Percentiles rank a stretch among this genome's conserved stretches.
phyloP scores from a whole-genome alignment of 2,888 invertebrate species.

The Scaptomyza cyrtandrae region DNA sequence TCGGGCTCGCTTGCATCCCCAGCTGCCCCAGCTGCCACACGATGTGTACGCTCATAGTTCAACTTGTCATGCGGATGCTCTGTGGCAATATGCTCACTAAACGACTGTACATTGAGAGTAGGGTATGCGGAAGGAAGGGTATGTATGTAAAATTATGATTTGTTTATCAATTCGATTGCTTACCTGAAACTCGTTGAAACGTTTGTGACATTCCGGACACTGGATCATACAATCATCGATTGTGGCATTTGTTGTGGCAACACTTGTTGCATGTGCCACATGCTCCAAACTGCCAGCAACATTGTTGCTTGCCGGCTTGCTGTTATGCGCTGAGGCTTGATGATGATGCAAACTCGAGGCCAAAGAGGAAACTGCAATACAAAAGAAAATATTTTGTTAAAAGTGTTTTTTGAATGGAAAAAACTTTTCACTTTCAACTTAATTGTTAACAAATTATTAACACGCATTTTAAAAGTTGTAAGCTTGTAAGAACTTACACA shows the following conservation, averaged over 20 bases:
- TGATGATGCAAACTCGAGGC: slow-evolving; percentile 84
- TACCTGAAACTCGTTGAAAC: slow-evolving; percentile 84
- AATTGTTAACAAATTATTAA: too few species aligned
- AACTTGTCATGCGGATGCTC: slow-evolving; percentile 84
- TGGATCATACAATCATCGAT: slow-evolving; percentile 84
- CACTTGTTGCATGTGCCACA: slow-evolving; percentile 65
- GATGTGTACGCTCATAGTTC: slow-evolving; percentile 76
- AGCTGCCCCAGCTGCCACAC: slow-evolving; percentile 52
- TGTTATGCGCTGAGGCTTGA: slow-evolving; percentile 65
- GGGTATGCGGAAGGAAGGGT: not conserved
- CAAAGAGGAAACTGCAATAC: slow-evolving; percentile 84
- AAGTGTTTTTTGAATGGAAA: too few species aligned
- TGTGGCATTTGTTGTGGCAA: slow-evolving; percentile 49
- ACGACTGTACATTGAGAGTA: slow-evolving; percentile 67
- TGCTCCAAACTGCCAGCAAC: slow-evolving; percentile 66
- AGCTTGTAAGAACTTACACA: too few species aligned
- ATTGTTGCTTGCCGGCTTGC: slow-evolving; percentile 66
- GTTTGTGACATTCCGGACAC: slow-evolving; percentile 85
- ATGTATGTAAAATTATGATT: not conserved
- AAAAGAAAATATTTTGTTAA: too few species aligned
- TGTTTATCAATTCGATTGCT: slow-evolving; percentile 10
- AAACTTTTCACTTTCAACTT: too few species aligned
- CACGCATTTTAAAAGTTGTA: too few species aligned
- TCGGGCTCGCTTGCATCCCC: slow-evolving; percentile 55
- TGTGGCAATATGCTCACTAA: slow-evolving; percentile 85